Evolutionary conservation across 2,113 vertebrate genomes (phyloP).

Genomic region (Myrmecophaga tridactyla): DNA sequence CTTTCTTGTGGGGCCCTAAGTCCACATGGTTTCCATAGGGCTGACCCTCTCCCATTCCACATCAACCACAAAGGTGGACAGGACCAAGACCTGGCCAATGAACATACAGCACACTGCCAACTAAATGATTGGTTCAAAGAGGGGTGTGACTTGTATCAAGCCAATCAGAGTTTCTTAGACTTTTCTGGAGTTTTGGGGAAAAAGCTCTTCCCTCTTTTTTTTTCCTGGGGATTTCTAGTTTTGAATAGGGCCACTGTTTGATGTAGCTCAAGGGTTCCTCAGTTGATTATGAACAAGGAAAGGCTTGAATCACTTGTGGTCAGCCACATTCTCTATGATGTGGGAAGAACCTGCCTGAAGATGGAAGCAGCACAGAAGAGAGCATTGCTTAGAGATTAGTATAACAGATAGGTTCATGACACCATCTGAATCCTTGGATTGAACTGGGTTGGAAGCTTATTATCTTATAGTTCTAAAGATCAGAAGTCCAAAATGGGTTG

Average conservation of each 20-base stretch:
- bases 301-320: not conserved
- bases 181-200: not conserved
- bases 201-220: no score
- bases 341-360: not conserved
- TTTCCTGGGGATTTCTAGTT: not conserved
- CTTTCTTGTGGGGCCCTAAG: not conserved
- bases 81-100: not conserved
- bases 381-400: not conserved
- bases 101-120: not conserved
- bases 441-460: not conserved
- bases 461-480: not conserved
- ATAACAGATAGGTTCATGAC: not conserved
- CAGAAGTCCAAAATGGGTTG: not conserved
- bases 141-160: not conserved
- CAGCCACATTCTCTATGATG: not conserved
- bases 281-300: conserved; percentile 17
- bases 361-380: not conserved
- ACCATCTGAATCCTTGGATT: not conserved
- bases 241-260: not conserved
- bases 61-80: not conserved
- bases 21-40: not conserved
- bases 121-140: not conserved
- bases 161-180: not conserved
- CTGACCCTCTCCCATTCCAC: not conserved
- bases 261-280: not conserved